phyloP scores from a whole-genome alignment of 2,113 vertebrate genomes.

The Hippocampus zosterae region DNA sequence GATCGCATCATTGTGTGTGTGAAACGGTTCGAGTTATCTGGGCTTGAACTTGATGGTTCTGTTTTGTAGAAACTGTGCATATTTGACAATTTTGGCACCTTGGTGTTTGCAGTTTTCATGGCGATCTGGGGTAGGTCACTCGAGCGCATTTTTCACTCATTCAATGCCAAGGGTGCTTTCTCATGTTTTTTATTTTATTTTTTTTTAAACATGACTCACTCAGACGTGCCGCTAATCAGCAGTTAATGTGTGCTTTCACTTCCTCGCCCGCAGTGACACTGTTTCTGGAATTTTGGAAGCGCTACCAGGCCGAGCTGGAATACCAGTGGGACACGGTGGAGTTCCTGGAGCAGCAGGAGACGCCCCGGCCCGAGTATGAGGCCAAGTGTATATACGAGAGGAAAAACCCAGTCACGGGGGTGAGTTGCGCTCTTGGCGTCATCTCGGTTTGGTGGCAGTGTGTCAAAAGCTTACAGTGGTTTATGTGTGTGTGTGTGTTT shows the following conservation, averaged over 20 bases:
- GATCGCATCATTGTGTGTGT: too few species aligned
- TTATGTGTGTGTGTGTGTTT: constrained; percentile 21
- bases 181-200: not conserved
- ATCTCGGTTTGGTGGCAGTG: not conserved
- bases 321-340: constrained; percentile 93
- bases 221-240: not conserved
- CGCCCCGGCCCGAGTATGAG: constrained; percentile 85
- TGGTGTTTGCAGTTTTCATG: constrained; percentile 94
- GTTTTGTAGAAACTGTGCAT: constrained; percentile 83
- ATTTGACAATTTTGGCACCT: constrained; percentile 92
- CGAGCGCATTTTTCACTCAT: not conserved
- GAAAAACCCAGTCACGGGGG: constrained; percentile 71
- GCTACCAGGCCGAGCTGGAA: constrained; percentile 86
- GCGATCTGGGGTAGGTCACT: constrained; percentile 86
- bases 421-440: constrained; percentile 16
- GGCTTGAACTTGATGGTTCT: not conserved
- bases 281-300: constrained; percentile 94
- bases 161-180: too few species aligned
- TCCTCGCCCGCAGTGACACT: constrained; percentile 75
- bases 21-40: too few species aligned
- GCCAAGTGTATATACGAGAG: constrained; percentile 79
- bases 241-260: not conserved
- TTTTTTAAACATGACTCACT: not conserved
- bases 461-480: not conserved
- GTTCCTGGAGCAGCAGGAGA: constrained; percentile 86